Percentiles rank a stretch among this genome's conserved stretches.
Conservation (phyloP, 2,113 vertebrate species). For the Pachycephala philippinensis region DNA sequence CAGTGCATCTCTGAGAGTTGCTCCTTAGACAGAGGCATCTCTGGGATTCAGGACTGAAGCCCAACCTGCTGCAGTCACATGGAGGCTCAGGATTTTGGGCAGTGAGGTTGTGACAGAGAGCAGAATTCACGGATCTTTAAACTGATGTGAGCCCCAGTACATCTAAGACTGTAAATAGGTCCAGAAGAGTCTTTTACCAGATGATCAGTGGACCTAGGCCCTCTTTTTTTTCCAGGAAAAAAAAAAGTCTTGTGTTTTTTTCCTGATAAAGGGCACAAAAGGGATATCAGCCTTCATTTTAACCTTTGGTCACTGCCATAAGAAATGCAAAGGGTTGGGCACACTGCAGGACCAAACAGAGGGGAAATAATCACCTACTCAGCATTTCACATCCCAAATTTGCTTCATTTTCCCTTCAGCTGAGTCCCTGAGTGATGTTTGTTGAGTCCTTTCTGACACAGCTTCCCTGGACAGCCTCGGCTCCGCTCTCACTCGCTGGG, state of each 20-base stretch:
- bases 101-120: background rate
- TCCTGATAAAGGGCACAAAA: background rate
- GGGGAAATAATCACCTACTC: background rate
- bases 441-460: background rate
- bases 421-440: background rate
- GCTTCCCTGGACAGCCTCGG: background rate
- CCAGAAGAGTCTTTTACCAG: background rate
- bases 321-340: background rate
- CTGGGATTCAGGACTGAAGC: background rate
- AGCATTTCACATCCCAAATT: background rate
- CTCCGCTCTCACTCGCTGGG: background rate
- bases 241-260: background rate
- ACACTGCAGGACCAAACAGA: background rate
- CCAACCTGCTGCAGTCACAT: background rate
- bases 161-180: background rate
- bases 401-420: background rate
- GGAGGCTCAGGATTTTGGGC: background rate
- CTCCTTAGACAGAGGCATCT: background rate
- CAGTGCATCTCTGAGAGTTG: background rate
- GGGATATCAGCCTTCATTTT: background rate
- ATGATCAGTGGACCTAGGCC: background rate
- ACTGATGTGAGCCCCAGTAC: background rate
- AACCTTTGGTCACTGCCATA: background rate
- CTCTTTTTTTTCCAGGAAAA: background rate
- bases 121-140: background rate